Evolutionary conservation across 2,888 invertebrate genomes (phyloP).

Genomic region (Phaedon cochleariae): DNA sequence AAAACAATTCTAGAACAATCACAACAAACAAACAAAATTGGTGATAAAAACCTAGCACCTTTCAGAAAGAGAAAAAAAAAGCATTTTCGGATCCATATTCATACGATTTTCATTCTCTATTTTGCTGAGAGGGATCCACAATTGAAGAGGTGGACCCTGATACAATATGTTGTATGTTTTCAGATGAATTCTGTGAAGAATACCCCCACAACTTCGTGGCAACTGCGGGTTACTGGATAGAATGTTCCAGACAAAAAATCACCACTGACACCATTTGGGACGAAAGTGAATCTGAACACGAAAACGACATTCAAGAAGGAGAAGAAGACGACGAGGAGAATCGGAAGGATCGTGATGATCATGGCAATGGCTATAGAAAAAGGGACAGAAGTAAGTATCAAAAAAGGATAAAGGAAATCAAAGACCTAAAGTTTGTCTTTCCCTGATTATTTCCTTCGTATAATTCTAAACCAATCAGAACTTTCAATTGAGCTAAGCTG

Average conservation of each 20-base stretch:
- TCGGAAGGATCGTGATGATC: constrained; percentile 60
- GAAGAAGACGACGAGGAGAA: constrained; percentile 58
- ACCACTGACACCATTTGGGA: constrained; percentile 86
- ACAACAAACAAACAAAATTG: no score
- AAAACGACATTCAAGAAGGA: constrained; percentile 65
- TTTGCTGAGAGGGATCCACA: no score
- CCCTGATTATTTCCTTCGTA: no score
- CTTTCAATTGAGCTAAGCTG: no score
- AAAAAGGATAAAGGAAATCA: no score
- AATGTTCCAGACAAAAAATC: constrained; percentile 92
- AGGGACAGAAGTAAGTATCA: constrained; percentile 55
- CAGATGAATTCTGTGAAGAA: constrained; percentile 93
- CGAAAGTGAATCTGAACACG: constrained; percentile 82
- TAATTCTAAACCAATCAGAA: background rate
- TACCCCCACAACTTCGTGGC: constrained; percentile 91
- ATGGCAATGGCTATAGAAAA: constrained; percentile 54
- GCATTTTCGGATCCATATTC: no score
- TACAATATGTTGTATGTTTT: constrained; percentile 17
- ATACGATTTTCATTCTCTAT: no score
- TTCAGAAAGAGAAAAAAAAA: no score
- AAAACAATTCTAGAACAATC: no score
- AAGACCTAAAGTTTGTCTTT: no score
- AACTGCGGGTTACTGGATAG: constrained; percentile 95
- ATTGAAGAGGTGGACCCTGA: no score
- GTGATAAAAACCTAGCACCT: no score